Evolutionary conservation across 2,113 vertebrate genomes (phyloP), one percentile per base, ranked within the genome.

Genomic region (Lontra canadensis): DNA sequence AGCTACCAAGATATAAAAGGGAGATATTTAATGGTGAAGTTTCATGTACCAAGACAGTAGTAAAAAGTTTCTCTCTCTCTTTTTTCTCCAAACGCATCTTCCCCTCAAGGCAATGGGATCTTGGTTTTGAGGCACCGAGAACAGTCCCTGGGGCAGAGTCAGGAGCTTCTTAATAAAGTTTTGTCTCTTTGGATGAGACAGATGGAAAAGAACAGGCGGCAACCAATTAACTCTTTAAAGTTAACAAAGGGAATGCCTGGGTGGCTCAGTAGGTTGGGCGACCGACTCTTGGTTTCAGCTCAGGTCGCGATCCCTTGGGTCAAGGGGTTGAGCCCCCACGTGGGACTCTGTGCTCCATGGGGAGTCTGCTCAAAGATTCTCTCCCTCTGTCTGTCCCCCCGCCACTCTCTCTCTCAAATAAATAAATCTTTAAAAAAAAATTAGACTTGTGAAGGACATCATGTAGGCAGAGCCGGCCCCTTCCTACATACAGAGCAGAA

Each of bases 1-100:
- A 96, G 90, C 69, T 85, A 94, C 88, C 85, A 84, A 84, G 76
- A 95, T 76, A 88, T 65, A 86, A 92, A 94, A 90, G 83, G 90
- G 39, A 59, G 78, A 96, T 59, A 88, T 80, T 73, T 49, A 79
- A 84, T 87, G 94, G 42, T 83, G 88, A 97, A 90, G 93, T 95
- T 95, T 93, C 83, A 91, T 59, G 92, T 67, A 94, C 74, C 39
- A 87, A 95, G 83, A 93, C 47, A 67, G 65, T 57, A 88, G 73
- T 63, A 87, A 91, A 89, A 93, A 67, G 18, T 81, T 78, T 57
- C 34, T 42, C 20, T 31, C 25, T 7, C 36, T 52, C 17, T 73
- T 39, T 65, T 76, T 47, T 42, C 39, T 86, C 57, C 71, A 69
- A 34, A n/a, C 1, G 7, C 26, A 61, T 20, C 6, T n/a, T 36